phyloP scores from a whole-genome alignment of 2,888 invertebrate species.

The Amphipoea oculea region DNA sequence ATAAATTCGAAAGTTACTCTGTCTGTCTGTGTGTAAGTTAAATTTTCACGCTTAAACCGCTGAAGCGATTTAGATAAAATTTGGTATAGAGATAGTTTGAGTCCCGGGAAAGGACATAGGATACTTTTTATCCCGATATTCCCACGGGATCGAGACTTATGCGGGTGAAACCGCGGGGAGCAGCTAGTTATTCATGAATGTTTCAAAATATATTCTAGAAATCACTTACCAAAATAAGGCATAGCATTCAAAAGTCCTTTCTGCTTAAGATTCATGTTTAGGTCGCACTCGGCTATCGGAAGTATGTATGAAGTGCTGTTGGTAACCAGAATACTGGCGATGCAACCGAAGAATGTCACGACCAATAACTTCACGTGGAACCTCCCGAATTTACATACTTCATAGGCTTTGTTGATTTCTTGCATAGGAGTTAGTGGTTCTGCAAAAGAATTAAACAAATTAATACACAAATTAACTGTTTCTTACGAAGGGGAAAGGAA shows the following conservation, averaged over 20 bases:
- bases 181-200: not conserved
- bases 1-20: no score
- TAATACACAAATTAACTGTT: not conserved
- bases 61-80: no score
- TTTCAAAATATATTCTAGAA: not conserved
- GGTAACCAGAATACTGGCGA: conserved; percentile 73
- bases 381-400: conserved; percentile 77
- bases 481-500: not conserved
- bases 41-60: no score
- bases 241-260: conserved; percentile 80
- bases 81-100: no score
- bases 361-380: conserved; percentile 78
- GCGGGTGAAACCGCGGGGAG: no score
- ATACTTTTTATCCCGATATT: no score
- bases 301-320: conserved; percentile 77
- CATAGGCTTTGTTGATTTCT: conserved; percentile 78
- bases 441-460: conserved; percentile 41
- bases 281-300: conserved; percentile 81
- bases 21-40: no score
- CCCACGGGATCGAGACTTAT: no score
- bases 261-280: conserved; percentile 78
- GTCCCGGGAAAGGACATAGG: no score
- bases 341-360: conserved; percentile 72
- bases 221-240: conserved; percentile 77
- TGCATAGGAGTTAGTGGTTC: conserved; percentile 74